Evolutionary conservation across 2,797 vertebrate species (phyloP).

Genomic region (Bovichtus variegatus): DNA sequence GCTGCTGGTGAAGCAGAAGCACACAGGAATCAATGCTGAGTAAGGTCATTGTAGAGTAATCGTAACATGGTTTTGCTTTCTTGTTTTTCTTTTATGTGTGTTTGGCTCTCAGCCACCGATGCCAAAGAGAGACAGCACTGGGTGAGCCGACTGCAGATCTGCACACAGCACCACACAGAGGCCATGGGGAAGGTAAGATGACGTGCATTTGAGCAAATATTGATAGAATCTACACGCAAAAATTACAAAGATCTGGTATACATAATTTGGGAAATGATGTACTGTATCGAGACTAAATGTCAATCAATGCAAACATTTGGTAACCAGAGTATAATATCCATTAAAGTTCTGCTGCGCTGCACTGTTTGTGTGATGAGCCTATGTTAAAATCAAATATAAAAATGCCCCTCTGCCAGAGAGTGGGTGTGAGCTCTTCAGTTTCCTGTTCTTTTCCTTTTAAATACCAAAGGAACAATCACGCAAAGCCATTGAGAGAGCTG

Average conservation of each 20-base stretch:
- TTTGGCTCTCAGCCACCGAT: constrained; percentile 90
- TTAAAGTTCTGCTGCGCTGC: not conserved
- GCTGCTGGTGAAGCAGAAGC: constrained; percentile 33
- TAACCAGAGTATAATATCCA: no score
- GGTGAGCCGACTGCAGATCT: constrained; percentile 98
- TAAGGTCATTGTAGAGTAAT: constrained; percentile 17
- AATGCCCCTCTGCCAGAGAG: not conserved
- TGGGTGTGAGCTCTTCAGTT: constrained; percentile 22
- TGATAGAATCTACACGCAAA: not conserved
- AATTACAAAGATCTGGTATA: not conserved
- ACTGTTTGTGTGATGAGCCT: not conserved
- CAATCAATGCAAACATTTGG: not conserved
- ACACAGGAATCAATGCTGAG: constrained; percentile 43
- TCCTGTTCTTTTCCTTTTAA: constrained; percentile 36
- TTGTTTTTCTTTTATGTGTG: constrained; percentile 7
- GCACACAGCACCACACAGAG: constrained; percentile 98
- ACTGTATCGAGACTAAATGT: not conserved
- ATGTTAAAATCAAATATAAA: not conserved
- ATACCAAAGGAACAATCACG: not conserved
- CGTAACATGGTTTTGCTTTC: constrained; percentile 26
- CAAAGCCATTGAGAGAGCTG: not conserved
- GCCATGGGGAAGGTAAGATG: constrained; percentile 95
- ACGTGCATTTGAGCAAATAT: not conserved
- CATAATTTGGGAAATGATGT: no score
- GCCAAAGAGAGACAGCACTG: constrained; percentile 98